Base-by-base conservation (phyloP, 2,888 invertebrate genomes). In the Tethea ocularis region DNA sequence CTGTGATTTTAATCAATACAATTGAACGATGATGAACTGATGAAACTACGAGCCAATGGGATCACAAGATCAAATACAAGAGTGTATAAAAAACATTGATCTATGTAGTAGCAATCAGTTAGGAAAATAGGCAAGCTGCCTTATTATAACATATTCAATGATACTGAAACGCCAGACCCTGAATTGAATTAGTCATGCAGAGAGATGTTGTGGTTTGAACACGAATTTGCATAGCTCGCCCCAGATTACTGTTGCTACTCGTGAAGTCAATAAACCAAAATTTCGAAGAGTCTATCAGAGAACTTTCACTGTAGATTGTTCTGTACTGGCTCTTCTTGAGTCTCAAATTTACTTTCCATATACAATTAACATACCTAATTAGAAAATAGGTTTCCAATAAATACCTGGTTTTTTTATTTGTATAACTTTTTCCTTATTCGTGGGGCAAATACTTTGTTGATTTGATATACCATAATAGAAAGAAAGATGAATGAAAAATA, bases 101-200 rank as follows among this genome's bases (percentile, higher is more conserved):
- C n/a, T n/a, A n/a, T n/a, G n/a, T n/a, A n/a, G n/a, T n/a, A n/a
- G n/a, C n/a, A n/a, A n/a, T n/a, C n/a, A n/a, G n/a, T n/a, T n/a
- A n/a, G n/a, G n/a, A n/a, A n/a, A n/a, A n/a, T n/a, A 46, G 20
- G 46, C 46, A 46, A 20, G 20, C 15, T 17, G 41, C 17, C 15
- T 36, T 17, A 41, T 41, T 46, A 20, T 3, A 20, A 46, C 33
- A 13, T 33, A 10, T 17, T 10, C 46, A 46, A 7, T 46, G 46
- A 46, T 46, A 46, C 20, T 46, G 20, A 46, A 46, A 46, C 46
- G 46, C 17, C 20, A 46, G 46, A 46, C 46, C 46, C 17, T 46
- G 46, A 46, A 46, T 20, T 17, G 46, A 46, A 46, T 46, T 46
- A 46, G 46, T 46, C 46, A 46, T 46, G 46, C 46, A 46, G 20